Evolutionary conservation across 2,797 vertebrate species (phyloP).

Genomic region (Catamblyrhynchus diadema): DNA sequence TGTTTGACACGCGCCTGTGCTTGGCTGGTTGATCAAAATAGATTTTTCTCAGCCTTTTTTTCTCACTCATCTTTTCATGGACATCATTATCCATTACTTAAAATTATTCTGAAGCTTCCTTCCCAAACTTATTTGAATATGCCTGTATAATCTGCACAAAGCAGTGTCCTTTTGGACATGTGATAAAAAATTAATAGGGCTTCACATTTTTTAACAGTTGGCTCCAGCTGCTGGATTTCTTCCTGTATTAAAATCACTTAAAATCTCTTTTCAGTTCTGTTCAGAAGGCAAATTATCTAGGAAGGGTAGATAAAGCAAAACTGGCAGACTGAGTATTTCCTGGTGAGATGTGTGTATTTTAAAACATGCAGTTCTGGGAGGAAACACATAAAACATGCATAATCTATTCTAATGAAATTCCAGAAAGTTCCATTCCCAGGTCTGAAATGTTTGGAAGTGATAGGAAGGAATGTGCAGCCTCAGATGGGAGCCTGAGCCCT

Average conservation of each 20-base stretch:
- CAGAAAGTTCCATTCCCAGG: background rate
- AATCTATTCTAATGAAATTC: slow-evolving; percentile 30
- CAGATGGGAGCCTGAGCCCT: background rate
- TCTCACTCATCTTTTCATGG: slow-evolving; percentile 49
- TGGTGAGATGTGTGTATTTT: slow-evolving; percentile 22
- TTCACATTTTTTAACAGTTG: slow-evolving; percentile 51
- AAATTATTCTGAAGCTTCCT: slow-evolving; percentile 49
- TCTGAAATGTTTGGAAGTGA: background rate
- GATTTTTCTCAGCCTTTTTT: slow-evolving; percentile 43
- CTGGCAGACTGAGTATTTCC: slow-evolving; percentile 11
- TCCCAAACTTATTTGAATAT: slow-evolving; percentile 52
- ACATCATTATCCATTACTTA: slow-evolving; percentile 47
- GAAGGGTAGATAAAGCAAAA: slow-evolving; percentile 45
- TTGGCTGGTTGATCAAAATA: slow-evolving; percentile 66
- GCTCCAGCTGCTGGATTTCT: slow-evolving; percentile 56
- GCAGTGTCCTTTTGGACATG: slow-evolving; percentile 55
- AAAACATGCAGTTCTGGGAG: slow-evolving; percentile 48
- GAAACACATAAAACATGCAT: slow-evolving; percentile 37
- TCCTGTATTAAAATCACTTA: slow-evolving; percentile 54
- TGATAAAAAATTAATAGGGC: slow-evolving; percentile 69
- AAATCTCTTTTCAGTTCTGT: slow-evolving; percentile 30
- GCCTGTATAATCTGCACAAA: slow-evolving; percentile 26
- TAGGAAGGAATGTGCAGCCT: background rate
- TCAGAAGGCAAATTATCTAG: slow-evolving; percentile 34
- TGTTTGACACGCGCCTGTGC: slow-evolving; percentile 63